Conservation (phyloP, 1,140 invertebrate species). For the Hycleus cichorii region DNA sequence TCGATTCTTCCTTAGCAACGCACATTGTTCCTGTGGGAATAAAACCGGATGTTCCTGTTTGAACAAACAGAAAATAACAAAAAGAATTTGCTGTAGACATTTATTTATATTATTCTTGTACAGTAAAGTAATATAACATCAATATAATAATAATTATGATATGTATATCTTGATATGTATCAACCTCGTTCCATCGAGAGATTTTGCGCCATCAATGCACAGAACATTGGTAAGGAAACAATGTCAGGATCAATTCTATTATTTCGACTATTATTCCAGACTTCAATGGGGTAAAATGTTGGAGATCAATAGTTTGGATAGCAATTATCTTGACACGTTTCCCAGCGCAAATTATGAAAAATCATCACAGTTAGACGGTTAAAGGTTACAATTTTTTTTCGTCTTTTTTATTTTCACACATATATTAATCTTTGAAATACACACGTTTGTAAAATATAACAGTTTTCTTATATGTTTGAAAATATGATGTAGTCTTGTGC, state of each 20-base stretch:
- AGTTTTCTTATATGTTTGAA: too few species aligned
- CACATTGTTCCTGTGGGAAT: too few species aligned
- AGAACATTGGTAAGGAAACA: slow-evolving; percentile 4
- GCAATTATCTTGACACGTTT: slow-evolving; percentile 15
- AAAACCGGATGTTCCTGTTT: too few species aligned
- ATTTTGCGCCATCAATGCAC: slow-evolving; percentile 13
- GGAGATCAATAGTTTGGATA: slow-evolving; percentile 1
- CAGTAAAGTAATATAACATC: slow-evolving; percentile 35
- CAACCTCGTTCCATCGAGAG: slow-evolving; percentile 24
- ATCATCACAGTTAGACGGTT: slow-evolving; percentile 37
- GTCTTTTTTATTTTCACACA: too few species aligned
- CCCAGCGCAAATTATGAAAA: slow-evolving; percentile 17
- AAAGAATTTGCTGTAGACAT: slow-evolving; percentile 40
- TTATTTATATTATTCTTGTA: slow-evolving; percentile 36
- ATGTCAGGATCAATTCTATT: background rate
- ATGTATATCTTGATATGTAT: slow-evolving; percentile 41
- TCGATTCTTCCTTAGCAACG: too few species aligned
- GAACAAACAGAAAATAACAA: too few species aligned
- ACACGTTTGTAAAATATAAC: slow-evolving; percentile 21
- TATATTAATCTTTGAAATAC: background rate
- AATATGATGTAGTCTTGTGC: slow-evolving; percentile 9
- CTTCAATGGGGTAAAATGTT: background rate
- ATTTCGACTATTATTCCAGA: background rate
- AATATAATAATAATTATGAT: slow-evolving; percentile 36
- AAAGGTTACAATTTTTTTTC: slow-evolving; percentile 21